phyloP scores from a whole-genome alignment of 53 echinoderm and acorn worm species.

The Stichopus horrens region DNA sequence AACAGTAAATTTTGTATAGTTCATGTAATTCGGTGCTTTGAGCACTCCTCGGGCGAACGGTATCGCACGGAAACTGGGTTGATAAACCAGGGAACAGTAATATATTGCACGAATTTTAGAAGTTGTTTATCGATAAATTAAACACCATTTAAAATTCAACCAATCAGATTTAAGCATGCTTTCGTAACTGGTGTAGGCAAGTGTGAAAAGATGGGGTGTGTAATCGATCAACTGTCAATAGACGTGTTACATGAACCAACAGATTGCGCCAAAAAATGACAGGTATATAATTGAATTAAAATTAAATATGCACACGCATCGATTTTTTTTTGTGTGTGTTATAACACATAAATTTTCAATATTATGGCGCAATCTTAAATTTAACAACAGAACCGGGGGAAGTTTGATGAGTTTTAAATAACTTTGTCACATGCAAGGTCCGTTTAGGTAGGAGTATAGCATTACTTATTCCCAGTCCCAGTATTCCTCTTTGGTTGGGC shows the following conservation, averaged over 20 bases:
- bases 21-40: background rate
- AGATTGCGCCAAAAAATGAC: conserved; percentile 13
- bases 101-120: background rate
- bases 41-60: background rate
- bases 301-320: background rate
- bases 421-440: background rate
- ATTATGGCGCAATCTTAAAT: background rate
- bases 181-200: background rate
- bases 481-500: no score
- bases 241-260: background rate
- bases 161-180: background rate
- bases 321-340: background rate
- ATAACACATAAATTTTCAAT: background rate
- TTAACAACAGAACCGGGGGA: background rate
- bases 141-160: conserved; percentile 5
- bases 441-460: no score
- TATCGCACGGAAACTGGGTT: conserved; percentile 26
- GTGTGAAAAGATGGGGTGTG: background rate
- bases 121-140: background rate
- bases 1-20: conserved; percentile 8
- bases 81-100: background rate
- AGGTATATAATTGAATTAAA: conserved; percentile 3
- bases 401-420: conserved; percentile 1
- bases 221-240: conserved; percentile 17
- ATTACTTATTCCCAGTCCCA: no score